phyloP scores from a whole-genome alignment of 2,888 invertebrate species.

The Protodeltote pygarga region DNA sequence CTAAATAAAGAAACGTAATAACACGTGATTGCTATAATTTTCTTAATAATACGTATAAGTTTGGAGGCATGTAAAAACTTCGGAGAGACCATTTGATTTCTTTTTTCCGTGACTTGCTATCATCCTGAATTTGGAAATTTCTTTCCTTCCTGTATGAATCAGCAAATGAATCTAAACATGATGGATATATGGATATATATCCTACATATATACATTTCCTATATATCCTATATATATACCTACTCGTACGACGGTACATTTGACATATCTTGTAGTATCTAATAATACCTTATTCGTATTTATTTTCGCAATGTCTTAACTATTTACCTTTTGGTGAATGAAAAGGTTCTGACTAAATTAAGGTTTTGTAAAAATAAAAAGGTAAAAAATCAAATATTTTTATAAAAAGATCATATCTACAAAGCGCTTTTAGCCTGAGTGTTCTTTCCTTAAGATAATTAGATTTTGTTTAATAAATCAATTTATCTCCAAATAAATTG shows the following conservation, averaged over 20 bases:
- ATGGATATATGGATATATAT: too few relatives aligned
- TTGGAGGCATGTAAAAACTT: slow-evolving; percentile 35
- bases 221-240: too few relatives aligned
- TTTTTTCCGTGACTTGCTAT: slow-evolving; percentile 55
- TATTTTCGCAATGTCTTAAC: slow-evolving; percentile 17
- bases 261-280: slow-evolving; percentile 29
- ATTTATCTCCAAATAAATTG: slow-evolving; percentile 47
- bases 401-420: slow-evolving; percentile 22
- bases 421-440: slow-evolving; percentile 39
- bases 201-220: too few relatives aligned
- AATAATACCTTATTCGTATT: slow-evolving; percentile 20
- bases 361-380: slow-evolving; percentile 47
- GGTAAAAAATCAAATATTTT: slow-evolving; percentile 19
- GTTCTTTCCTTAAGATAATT: slow-evolving; percentile 57
- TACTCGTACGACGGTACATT: too few relatives aligned
- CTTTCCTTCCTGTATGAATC: slow-evolving; percentile 48
- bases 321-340: slow-evolving; percentile 27
- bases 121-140: slow-evolving; percentile 42
- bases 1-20: slow-evolving; percentile 25
- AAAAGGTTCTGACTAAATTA: slow-evolving; percentile 43
- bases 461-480: slow-evolving; percentile 57
- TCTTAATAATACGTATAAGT: slow-evolving; percentile 40
- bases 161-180: slow-evolving; percentile 50
- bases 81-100: slow-evolving; percentile 47
- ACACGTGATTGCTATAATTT: slow-evolving; percentile 43